Percentiles rank a stretch among this genome's conserved stretches.
phyloP scores from a whole-genome alignment of 1,140 invertebrate species.

The Paraescarpia echinospica region DNA sequence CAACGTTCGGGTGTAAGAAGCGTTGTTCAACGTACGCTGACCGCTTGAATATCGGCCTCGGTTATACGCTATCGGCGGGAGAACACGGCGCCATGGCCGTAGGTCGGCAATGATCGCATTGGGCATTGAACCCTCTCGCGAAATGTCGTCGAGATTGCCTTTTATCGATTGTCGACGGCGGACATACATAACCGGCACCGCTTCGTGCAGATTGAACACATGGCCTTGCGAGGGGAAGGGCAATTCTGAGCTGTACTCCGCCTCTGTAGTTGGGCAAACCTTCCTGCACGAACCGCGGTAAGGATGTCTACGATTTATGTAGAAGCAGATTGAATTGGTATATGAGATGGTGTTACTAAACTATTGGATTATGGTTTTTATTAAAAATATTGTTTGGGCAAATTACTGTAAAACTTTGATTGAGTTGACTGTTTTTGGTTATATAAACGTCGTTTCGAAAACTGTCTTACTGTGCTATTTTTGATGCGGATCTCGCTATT shows the following conservation, averaged over 20 bases:
- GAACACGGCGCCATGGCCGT: not conserved
- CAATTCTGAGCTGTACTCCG: not conserved
- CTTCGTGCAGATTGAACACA: not conserved
- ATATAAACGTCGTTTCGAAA: not conserved
- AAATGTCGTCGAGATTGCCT: not conserved
- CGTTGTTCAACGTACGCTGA: not conserved
- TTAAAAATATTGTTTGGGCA: not conserved
- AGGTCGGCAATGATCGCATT: not conserved
- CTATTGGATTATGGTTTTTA: not conserved
- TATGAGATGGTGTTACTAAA: not conserved
- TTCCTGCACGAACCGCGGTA: not conserved
- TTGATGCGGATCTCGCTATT: too few species aligned
- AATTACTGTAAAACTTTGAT: not conserved
- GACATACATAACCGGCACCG: not conserved
- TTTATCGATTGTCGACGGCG: not conserved
- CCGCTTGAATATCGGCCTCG: not conserved
- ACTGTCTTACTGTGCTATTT: not conserved
- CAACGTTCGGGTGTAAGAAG: not conserved
- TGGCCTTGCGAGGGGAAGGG: not conserved
- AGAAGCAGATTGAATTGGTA: not conserved
- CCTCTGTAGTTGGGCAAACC: not conserved
- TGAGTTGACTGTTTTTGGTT: not conserved
- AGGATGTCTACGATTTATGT: not conserved
- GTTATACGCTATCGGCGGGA: not conserved
- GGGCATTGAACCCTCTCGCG: slow-evolving; percentile 2